Evolutionary conservation across 2,888 invertebrate species (phyloP), one percentile per base, ranked within the genome.

Genomic region (Pandemis cinnamomeana): DNA sequence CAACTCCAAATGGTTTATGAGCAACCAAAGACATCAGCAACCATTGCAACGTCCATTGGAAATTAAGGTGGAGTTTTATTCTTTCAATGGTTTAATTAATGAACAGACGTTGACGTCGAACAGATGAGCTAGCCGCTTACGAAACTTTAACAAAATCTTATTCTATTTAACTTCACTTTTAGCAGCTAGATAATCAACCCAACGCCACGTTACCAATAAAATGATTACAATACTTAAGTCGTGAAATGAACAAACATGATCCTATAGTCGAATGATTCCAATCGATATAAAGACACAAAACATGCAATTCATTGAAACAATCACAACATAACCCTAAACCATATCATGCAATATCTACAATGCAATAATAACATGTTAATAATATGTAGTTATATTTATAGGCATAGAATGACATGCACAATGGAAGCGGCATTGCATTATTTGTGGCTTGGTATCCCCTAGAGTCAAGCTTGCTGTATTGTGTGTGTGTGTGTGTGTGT

Each of bases 361-460:
- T 84, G 86, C 85, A 81, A 84, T 86, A 86, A 80, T 84, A 76
- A 82, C 81, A 83, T 78, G 82, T 82, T 63, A 63, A 44, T 44
- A 63, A 44, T 27, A 44, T 42, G 42, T 44, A 55, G 7, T 20
- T 15, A 36, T 36, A 36, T 55, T 20, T 5, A 36, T 44, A 63
- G 44, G 44, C 62, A 15, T 61, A 63, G 0, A 36, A 36, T 10
- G 75, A 73, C 90, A 89, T 90, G 90, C 90, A 82, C 77, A 80
- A 83, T 80, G 78, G 77, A 85, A 84, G 85, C 86, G 76, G 82
- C 80, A 86, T 86, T 86, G 94, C 91, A 91, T 91, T 89, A 90
- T 91, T 92, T 91, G 91, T 91, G 91, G 82, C 85, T 86, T 79
- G 76, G 70, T 72, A 72, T 76, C 67, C 70, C 44, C 44, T 67